These are phyloP conservation scores for Cylloceria caligata DNA, from an alignment of 2,888 invertebrate species.

Conservation along the genomic window DNA sequence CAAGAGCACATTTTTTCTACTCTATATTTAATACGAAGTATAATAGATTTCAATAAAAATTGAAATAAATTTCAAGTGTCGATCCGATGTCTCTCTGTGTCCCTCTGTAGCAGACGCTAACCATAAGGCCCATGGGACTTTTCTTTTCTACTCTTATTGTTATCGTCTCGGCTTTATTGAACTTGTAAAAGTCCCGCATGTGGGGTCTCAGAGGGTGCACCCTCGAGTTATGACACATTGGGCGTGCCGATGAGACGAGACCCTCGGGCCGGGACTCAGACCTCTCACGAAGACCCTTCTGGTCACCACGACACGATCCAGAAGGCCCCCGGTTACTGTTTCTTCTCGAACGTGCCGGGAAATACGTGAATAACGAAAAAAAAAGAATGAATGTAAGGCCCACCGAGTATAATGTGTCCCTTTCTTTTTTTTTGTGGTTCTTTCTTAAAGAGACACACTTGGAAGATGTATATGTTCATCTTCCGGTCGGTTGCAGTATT, in stretches of 20 bases:
- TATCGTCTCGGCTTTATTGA: constrained; percentile 50
- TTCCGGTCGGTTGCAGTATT: constrained; percentile 1
- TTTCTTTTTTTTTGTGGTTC: constrained; percentile 29
- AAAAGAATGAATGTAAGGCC: constrained; percentile 33
- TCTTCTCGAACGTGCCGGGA: constrained; percentile 48
- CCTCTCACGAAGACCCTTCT: constrained; percentile 48
- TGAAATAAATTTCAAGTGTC: neutral
- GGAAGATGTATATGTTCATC: neutral
- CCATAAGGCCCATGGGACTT: constrained; percentile 40
- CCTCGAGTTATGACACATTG: constrained; percentile 71
- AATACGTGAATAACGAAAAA: constrained; percentile 27
- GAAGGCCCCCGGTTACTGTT: constrained; percentile 55
- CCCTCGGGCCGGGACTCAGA: constrained; percentile 6
- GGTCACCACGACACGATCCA: constrained; percentile 59
- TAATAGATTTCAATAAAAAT: too few species aligned
- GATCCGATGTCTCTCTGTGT: neutral
- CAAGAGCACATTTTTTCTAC: neutral
- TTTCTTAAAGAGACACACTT: constrained; percentile 22
- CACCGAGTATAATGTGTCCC: constrained; percentile 69
- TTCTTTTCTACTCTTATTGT: constrained; percentile 57
- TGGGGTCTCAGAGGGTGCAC: constrained; percentile 61
- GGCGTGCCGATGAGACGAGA: constrained; percentile 66
- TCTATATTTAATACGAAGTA: too few species aligned
- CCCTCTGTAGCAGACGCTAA: constrained; percentile 5
- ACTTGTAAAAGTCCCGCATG: constrained; percentile 66